phyloP scores from a whole-genome alignment of 2,888 invertebrate species.

The Aspidapion aeneum region DNA sequence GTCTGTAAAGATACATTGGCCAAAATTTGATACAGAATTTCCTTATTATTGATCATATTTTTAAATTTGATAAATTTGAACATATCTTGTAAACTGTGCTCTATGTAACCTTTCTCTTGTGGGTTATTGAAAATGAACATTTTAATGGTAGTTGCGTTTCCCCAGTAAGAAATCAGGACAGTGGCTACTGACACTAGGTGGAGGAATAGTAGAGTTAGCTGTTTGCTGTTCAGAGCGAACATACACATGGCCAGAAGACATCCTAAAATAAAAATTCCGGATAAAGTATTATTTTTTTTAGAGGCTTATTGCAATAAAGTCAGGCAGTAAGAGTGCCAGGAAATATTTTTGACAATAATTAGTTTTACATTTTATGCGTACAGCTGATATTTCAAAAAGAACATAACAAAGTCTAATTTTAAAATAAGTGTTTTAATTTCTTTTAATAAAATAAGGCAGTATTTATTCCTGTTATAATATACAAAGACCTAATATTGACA shows the following conservation, averaged over 20 bases:
- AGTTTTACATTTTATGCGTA: too few relatives aligned
- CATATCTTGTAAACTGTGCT: neutral
- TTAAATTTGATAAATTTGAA: neutral
- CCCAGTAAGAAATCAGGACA: neutral
- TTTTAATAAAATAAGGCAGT: too few relatives aligned
- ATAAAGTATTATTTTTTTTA: neutral
- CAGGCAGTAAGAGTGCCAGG: too few relatives aligned
- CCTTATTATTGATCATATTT: neutral
- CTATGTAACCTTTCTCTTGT: neutral
- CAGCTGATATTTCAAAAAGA: too few relatives aligned
- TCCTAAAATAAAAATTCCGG: constrained; percentile 1
- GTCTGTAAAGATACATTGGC: neutral
- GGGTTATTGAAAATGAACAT: neutral
- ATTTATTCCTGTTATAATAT: too few relatives aligned
- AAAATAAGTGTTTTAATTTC: too few relatives aligned
- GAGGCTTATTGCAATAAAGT: too few relatives aligned
- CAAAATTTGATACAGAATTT: neutral
- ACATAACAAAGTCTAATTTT: too few relatives aligned
- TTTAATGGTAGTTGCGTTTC: neutral
- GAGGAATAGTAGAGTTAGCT: neutral
- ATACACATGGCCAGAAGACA: constrained; percentile 2
- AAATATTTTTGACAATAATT: too few relatives aligned
- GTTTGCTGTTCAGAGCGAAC: neutral
- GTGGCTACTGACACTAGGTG: neutral
- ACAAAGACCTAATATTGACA: too few relatives aligned